phyloP scores from a whole-genome alignment of 2,797 vertebrate species.

The Vireo griseus region DNA sequence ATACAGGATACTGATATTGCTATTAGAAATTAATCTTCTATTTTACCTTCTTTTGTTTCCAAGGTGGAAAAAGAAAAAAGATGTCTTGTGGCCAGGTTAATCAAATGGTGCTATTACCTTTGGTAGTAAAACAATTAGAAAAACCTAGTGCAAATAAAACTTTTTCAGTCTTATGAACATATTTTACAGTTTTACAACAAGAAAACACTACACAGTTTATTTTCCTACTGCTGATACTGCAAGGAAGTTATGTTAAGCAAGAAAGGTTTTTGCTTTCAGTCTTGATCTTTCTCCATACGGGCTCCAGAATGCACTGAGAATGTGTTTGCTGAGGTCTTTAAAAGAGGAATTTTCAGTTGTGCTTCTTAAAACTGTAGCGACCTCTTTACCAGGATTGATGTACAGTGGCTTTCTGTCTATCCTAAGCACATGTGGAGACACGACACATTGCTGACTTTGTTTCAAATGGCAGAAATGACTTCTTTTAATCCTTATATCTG shows the following conservation, averaged over 20 bases:
- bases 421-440: background rate
- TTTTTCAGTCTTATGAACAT: background rate
- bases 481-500: background rate
- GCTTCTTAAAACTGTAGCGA: background rate
- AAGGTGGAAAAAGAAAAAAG: background rate
- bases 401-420: background rate
- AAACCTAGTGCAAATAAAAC: background rate
- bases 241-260: background rate
- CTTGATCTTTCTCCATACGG: background rate
- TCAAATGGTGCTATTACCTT: background rate
- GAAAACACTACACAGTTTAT: background rate
- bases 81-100: background rate
- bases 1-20: background rate
- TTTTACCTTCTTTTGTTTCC: background rate
- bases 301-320: background rate
- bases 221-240: background rate
- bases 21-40: background rate
- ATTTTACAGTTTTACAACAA: background rate
- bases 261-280: background rate
- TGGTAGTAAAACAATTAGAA: background rate
- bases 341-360: background rate
- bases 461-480: background rate
- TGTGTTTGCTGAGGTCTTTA: background rate
- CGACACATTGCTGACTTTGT: background rate
- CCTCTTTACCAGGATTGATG: background rate